Evolutionary conservation across 1,140 invertebrate genomes (phyloP).

Genomic region (Eubasilissa regina): DNA sequence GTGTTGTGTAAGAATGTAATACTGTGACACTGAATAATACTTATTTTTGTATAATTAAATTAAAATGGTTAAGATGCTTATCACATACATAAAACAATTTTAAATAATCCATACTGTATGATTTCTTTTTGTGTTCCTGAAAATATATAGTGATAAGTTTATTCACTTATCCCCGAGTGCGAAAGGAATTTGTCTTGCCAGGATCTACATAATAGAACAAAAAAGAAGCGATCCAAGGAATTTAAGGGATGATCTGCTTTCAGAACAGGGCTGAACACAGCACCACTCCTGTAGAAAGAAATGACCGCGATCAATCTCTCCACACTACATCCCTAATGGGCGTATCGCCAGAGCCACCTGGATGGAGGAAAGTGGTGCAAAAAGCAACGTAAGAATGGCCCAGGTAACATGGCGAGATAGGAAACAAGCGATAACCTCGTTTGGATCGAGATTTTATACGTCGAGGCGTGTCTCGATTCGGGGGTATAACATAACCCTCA

Average conservation of each 20-base stretch:
- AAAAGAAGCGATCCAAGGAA: background rate
- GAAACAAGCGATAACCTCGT: slow-evolving; percentile 26
- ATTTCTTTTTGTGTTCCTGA: no score
- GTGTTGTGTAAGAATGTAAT: no score
- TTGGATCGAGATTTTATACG: slow-evolving; percentile 26
- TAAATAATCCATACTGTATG: no score
- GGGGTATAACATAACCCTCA: no score
- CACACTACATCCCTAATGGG: slow-evolving; percentile 32
- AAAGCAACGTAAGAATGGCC: slow-evolving; percentile 10
- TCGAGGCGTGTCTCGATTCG: background rate
- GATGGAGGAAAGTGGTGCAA: slow-evolving; percentile 29
- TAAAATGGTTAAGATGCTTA: no score
- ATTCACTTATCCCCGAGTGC: background rate
- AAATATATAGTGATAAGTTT: no score
- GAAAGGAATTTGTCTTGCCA: slow-evolving; percentile 19
- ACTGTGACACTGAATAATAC: no score
- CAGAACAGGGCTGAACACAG: slow-evolving; percentile 8
- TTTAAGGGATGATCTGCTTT: background rate
- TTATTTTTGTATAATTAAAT: no score
- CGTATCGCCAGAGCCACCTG: slow-evolving; percentile 35
- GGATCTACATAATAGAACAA: slow-evolving; percentile 18
- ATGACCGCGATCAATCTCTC: slow-evolving; percentile 43
- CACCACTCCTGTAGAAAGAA: slow-evolving; percentile 26
- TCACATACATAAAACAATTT: no score
- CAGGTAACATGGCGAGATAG: slow-evolving; percentile 27